Evolutionary conservation across 2,888 invertebrate genomes (phyloP), one percentile per base, ranked within the genome.

Genomic region (Gymnosoma rotundatum): DNA sequence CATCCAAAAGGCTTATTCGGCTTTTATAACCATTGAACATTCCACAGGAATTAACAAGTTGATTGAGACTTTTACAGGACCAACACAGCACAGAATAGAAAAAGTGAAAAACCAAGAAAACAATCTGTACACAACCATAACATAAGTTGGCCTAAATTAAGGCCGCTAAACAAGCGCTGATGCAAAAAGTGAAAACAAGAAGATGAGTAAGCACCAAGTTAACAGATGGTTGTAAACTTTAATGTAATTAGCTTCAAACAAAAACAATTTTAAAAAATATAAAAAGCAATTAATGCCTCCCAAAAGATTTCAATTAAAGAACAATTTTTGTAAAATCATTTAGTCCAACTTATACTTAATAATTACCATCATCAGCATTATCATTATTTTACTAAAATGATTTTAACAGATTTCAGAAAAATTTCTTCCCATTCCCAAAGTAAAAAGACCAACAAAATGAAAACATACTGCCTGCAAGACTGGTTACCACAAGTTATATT

Each of bases 21-120:
- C 64, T 81, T n/a, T 74, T 81, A n/a, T 58, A 64, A 78, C 73
- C 73, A 78, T 70, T 74, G 52, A 80, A 81, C 76, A 81, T 81
- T 81, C 81, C 63, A 75, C 74, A 81, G 61, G 64, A 84, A 74
- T 78, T 78, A 70, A 78, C 74, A 81, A 78, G 52, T 81, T 84
- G 69, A 67, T 72, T 61, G 58, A 58, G 25, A 76, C 48, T 25
- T 60, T n/a, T 7, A 63, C 52, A 48, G 75, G 32, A 42, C n/a
- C 61, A 74, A 63, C 16, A 25, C 2, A 32, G 32, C 6, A 10
- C 16, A 18, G 10, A 52, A 56, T 16, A 32, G 9, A 52, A 12
- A 70, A 20, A 48, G 21, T 20, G 10, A 32, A 32, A 25, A 25
- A 54, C 18, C 6, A 16, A 16, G 32, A 45, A 45, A 48, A 56